A percentile compares a stretch with the other conserved stretches of the same genome.
These are phyloP conservation scores for Halesus radiatus DNA, from an alignment of 1,140 invertebrate species.

Conservation along the genomic window DNA sequence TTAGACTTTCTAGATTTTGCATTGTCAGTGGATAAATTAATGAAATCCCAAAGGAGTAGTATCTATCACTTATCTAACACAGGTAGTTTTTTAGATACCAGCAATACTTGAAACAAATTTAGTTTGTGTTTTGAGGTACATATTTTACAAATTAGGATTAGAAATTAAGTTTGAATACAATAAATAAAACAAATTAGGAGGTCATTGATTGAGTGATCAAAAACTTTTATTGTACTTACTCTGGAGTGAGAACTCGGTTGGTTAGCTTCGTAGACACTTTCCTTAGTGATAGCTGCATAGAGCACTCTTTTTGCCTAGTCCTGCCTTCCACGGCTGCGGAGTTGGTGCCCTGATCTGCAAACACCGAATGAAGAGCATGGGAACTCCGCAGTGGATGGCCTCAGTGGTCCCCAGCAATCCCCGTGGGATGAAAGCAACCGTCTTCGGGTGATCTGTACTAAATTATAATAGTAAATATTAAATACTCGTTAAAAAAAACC, in stretches of 20 bases:
- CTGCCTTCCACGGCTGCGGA: slow-evolving; percentile 62
- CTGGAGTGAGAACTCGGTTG: slow-evolving; percentile 65
- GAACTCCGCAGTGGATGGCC: slow-evolving; percentile 74
- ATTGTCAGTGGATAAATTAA: too few species aligned
- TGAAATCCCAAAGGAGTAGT: too few species aligned
- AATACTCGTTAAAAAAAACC: neutral
- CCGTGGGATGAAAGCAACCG: slow-evolving; percentile 76
- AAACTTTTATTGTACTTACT: slow-evolving; percentile 62
- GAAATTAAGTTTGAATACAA: too few species aligned
- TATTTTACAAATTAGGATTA: too few species aligned
- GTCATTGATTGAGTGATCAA: too few species aligned
- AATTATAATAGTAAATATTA: neutral
- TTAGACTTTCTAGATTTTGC: too few species aligned
- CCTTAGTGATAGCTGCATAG: slow-evolving; percentile 63
- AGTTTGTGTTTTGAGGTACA: too few species aligned
- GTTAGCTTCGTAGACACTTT: slow-evolving; percentile 61
- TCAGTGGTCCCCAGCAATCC: slow-evolving; percentile 78
- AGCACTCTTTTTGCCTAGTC: slow-evolving; percentile 62
- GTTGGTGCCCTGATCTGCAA: slow-evolving; percentile 73
- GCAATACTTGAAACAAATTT: too few species aligned
- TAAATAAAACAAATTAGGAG: too few species aligned
- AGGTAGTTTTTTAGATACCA: too few species aligned
- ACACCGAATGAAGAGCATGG: slow-evolving; percentile 76
- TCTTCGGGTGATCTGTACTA: slow-evolving; percentile 74
- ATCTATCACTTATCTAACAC: too few species aligned